Conservation (phyloP, 2,113 vertebrate species). For the Scolopax mira region DNA sequence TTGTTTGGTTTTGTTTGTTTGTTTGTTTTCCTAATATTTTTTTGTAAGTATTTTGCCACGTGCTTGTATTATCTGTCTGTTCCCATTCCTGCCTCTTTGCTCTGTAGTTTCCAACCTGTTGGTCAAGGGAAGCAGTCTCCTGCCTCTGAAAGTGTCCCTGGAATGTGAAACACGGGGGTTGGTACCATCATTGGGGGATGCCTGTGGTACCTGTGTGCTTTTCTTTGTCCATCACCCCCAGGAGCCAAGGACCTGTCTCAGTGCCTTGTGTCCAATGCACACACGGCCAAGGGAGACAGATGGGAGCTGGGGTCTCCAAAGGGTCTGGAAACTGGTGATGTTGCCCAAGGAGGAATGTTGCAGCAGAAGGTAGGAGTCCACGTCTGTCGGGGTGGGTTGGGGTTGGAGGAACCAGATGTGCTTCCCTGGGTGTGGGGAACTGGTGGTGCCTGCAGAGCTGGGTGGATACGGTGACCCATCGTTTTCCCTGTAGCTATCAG, state of each 20-base stretch:
- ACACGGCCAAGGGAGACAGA: neutral
- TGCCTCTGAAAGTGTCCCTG: neutral
- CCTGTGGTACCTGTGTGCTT: neutral
- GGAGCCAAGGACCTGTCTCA: neutral
- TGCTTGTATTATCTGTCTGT: neutral
- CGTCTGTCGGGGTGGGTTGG: neutral
- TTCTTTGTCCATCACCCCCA: neutral
- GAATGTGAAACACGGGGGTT: rapidly evolving
- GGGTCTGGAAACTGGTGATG: neutral
- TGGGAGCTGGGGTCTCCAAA: neutral
- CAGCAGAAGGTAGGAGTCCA: neutral
- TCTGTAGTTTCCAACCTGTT: neutral
- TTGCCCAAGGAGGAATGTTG: neutral
- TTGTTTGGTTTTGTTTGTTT: no score
- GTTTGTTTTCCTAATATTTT: no score
- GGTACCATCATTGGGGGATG: neutral
- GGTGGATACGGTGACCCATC: neutral
- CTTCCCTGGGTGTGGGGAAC: neutral
- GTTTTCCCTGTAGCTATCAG: no score
- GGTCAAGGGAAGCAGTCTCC: neutral
- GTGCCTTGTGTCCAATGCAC: neutral
- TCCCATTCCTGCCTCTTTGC: neutral
- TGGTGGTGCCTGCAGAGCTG: neutral
- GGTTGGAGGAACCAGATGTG: neutral
- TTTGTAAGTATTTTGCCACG: neutral